These are phyloP conservation scores for Pyrgilauda ruficollis DNA, from an alignment of 2,113 vertebrate species.

Conservation along the genomic window DNA sequence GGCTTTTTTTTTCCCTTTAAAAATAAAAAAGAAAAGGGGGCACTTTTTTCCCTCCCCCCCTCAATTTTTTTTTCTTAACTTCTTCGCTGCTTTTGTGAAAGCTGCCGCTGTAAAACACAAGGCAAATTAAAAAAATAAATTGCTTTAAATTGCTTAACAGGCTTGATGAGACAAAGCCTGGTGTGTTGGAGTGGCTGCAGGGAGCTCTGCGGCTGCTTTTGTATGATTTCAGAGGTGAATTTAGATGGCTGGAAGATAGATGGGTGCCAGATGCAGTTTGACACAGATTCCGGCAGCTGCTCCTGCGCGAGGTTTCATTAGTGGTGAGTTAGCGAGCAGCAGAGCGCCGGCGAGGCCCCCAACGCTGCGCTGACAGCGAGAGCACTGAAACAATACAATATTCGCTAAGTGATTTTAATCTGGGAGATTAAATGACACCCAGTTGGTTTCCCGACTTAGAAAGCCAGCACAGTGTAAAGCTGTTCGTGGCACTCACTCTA, in stretches of 20 bases:
- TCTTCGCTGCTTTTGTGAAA: constrained; percentile 10
- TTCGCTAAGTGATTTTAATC: constrained; percentile 76
- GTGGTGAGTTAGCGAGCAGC: constrained; percentile 56
- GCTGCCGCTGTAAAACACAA: constrained; percentile 50
- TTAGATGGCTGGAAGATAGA: constrained; percentile 79
- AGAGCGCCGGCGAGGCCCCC: constrained; percentile 53
- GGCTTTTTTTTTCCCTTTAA: background rate
- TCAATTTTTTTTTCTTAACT: background rate
- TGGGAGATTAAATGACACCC: constrained; percentile 73
- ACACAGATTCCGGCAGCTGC: constrained; percentile 79
- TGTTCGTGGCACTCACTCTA: background rate
- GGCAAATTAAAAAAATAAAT: constrained; percentile 64
- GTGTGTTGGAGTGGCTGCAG: constrained; percentile 67
- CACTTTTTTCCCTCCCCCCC: background rate
- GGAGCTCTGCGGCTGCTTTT: constrained; percentile 64
- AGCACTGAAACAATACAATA: constrained; percentile 68
- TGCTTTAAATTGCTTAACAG: constrained; percentile 68
- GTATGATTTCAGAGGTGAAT: constrained; percentile 77
- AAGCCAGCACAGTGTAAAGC: constrained; percentile 16
- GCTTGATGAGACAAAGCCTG: constrained; percentile 74
- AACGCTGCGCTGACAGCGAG: constrained; percentile 49
- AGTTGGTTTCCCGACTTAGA: constrained; percentile 59
- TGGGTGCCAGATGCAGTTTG: constrained; percentile 80
- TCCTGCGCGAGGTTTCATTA: constrained; percentile 71
- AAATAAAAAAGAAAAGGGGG: background rate